Conservation (phyloP, 2,888 invertebrate species). For the Drosophila pegasa region DNA sequence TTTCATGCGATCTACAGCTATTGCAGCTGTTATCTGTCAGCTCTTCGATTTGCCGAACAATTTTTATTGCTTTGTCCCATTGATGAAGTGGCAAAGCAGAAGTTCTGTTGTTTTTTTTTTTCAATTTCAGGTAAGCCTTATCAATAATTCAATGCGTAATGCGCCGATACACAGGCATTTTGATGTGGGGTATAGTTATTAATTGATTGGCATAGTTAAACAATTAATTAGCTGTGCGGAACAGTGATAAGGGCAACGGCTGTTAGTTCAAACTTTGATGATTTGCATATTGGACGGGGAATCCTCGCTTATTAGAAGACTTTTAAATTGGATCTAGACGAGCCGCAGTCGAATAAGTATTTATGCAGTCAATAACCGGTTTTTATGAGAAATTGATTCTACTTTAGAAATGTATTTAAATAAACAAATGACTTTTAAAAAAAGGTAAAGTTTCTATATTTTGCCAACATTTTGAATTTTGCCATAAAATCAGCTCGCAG, state of each 20-base stretch:
- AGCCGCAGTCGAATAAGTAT: neutral
- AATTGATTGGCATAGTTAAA: slow-evolving; percentile 5
- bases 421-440: neutral
- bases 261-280: neutral
- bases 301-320: neutral
- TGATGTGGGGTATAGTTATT: neutral
- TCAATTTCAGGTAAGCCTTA: neutral
- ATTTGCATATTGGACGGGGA: neutral
- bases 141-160: neutral
- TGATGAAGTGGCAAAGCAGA: neutral
- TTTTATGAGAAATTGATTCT: neutral
- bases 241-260: neutral
- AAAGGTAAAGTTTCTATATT: too few relatives aligned
- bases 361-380: neutral
- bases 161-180: neutral
- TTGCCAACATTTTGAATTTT: neutral
- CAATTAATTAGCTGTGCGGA: neutral
- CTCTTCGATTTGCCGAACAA: neutral
- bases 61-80: neutral
- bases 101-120: slow-evolving; percentile 3
- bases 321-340: neutral
- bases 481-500: neutral
- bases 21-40: slow-evolving; percentile 1
- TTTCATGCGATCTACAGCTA: neutral
- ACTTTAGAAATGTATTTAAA: neutral